phyloP scores from a whole-genome alignment of 2,888 invertebrate species.

The Tipula helvola region DNA sequence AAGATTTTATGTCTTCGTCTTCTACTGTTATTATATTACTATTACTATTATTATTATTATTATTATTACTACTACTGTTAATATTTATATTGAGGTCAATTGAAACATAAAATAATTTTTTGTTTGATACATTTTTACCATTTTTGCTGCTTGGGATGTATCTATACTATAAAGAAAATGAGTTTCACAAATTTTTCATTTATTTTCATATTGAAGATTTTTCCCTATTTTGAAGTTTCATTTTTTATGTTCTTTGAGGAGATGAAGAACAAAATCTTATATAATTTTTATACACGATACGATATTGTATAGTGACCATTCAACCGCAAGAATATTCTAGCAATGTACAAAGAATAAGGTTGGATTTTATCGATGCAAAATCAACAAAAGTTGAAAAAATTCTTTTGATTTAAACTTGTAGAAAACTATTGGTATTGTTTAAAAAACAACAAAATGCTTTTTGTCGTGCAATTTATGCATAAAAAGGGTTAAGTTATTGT shows the following conservation, averaged over 20 bases:
- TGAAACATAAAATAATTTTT: background rate
- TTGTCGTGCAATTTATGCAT: too few relatives aligned
- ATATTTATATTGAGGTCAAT: background rate
- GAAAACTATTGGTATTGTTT: too few relatives aligned
- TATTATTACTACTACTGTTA: background rate
- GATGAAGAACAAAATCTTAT: background rate
- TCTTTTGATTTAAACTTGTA: too few relatives aligned
- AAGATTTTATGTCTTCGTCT: background rate
- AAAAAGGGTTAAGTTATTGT: too few relatives aligned
- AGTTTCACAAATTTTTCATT: background rate
- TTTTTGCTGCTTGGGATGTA: background rate
- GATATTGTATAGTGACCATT: background rate
- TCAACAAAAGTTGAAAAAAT: background rate
- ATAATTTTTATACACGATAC: background rate
- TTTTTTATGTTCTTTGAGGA: background rate
- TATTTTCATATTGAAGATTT: background rate
- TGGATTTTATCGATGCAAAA: background rate
- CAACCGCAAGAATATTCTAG: background rate
- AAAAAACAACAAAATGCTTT: too few relatives aligned
- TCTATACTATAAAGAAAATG: background rate
- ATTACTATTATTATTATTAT: background rate
- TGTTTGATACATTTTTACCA: background rate
- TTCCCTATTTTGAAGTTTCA: background rate
- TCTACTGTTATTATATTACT: background rate
- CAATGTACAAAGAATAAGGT: background rate